These are phyloP conservation scores for Apamea crenata DNA, from an alignment of 2,888 invertebrate genomes.

Conservation along the genomic window DNA sequence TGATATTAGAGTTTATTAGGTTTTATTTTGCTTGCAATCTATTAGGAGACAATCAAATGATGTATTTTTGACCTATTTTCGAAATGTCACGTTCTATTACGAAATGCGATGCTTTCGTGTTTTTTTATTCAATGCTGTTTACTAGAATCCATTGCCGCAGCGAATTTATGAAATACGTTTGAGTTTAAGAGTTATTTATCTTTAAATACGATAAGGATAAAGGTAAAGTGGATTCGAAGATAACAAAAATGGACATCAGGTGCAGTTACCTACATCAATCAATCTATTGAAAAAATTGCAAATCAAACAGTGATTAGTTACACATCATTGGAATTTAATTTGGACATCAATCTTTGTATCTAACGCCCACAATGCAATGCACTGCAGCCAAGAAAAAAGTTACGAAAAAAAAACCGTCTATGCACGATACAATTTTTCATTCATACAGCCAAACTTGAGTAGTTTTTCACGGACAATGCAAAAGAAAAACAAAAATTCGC, in stretches of 20 bases:
- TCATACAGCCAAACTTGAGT: not conserved
- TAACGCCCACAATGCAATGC: not conserved
- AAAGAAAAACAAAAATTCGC: conserved; percentile 26
- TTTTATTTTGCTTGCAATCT: conserved; percentile 58
- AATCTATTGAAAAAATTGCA: not conserved
- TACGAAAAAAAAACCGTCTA: not conserved
- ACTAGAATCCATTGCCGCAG: conserved; percentile 9
- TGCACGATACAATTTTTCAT: conserved; percentile 6
- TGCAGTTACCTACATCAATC: not conserved
- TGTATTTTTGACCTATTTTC: conserved; percentile 56
- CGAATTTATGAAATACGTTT: conserved; percentile 22
- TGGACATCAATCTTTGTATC: conserved; percentile 12
- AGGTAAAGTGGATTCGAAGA: not conserved
- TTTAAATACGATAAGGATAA: conserved; percentile 15
- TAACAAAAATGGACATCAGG: no score
- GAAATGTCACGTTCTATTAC: conserved; percentile 51
- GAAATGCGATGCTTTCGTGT: conserved; percentile 7
- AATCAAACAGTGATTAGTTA: not conserved
- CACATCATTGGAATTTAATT: conserved; percentile 10
- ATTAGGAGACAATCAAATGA: conserved; percentile 50
- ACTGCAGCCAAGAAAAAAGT: not conserved
- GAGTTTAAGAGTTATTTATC: conserved; percentile 33
- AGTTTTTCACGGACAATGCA: conserved; percentile 2
- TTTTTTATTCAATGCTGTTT: conserved; percentile 30
- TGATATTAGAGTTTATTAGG: conserved; percentile 57